Evolutionary conservation across 2,888 invertebrate species (phyloP).

Genomic region (Standfussiana lucernea): DNA sequence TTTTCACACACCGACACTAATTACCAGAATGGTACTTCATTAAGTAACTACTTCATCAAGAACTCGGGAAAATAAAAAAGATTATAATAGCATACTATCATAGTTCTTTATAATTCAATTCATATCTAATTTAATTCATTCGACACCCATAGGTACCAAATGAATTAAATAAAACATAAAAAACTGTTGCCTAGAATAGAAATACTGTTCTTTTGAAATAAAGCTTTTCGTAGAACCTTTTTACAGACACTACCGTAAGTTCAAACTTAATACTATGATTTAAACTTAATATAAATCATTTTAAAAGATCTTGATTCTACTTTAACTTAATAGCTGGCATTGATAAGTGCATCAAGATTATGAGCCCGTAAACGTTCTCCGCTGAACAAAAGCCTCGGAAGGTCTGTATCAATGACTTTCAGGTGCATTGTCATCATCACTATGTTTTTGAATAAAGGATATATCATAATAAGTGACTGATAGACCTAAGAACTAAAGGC

Average conservation of each 20-base stretch:
- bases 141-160: neutral
- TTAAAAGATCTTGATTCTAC: neutral
- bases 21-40: neutral
- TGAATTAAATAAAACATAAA: neutral
- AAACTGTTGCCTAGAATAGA: neutral
- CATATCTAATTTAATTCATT: no score
- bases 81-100: no score
- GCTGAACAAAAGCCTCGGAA: slow-evolving; percentile 36
- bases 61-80: neutral
- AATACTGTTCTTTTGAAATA: neutral
- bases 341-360: slow-evolving; percentile 29
- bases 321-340: slow-evolving; percentile 28
- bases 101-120: no score
- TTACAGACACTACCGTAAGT: neutral
- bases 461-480: neutral
- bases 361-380: slow-evolving; percentile 26
- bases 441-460: neutral
- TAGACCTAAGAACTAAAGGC: neutral
- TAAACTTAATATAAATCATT: neutral
- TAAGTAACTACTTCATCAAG: neutral
- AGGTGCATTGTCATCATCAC: neutral
- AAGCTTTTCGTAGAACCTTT: neutral
- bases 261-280: neutral
- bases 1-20: neutral
- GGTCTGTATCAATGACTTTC: slow-evolving; percentile 19